A percentile compares a stretch with the other conserved stretches of the same genome.
Evolutionary conservation across 2,113 vertebrate species (phyloP).

Genomic region (Microtus montanus): DNA sequence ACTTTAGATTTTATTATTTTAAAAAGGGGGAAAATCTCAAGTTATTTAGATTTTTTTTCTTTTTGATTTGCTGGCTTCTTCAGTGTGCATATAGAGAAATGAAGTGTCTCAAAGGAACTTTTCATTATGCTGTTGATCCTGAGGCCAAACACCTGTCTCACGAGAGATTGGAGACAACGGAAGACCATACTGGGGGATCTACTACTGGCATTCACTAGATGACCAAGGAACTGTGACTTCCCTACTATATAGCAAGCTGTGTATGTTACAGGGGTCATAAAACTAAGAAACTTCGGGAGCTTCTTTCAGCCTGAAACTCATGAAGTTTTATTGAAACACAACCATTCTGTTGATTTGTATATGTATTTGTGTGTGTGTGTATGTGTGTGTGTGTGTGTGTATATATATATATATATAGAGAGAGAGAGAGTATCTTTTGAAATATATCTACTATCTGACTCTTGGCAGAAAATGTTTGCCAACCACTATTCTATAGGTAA

Average conservation of each 20-base stretch:
- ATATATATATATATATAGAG: neutral
- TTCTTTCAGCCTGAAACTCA: neutral
- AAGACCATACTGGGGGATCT: neutral
- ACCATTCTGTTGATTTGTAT: neutral
- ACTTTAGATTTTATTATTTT: neutral
- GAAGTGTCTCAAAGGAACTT: neutral
- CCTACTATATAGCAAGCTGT: neutral
- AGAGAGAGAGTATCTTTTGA: too few relatives aligned
- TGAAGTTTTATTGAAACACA: constrained; percentile 24
- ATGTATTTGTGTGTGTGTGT: too few relatives aligned
- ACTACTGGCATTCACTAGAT: neutral
- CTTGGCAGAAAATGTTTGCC: neutral
- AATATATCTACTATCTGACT: neutral
- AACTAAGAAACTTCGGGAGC: neutral
- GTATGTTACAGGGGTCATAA: neutral
- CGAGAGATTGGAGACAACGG: neutral
- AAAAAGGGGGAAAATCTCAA: neutral
- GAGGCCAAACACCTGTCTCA: neutral
- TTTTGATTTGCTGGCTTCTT: neutral
- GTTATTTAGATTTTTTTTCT: neutral
- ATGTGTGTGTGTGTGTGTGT: accelerated
- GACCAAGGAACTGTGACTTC: neutral
- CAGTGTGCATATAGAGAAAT: neutral
- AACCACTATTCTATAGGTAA: neutral
- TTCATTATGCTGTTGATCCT: neutral